Evolutionary conservation across 2,888 invertebrate species (phyloP).

Genomic region (Parnassius apollo): DNA sequence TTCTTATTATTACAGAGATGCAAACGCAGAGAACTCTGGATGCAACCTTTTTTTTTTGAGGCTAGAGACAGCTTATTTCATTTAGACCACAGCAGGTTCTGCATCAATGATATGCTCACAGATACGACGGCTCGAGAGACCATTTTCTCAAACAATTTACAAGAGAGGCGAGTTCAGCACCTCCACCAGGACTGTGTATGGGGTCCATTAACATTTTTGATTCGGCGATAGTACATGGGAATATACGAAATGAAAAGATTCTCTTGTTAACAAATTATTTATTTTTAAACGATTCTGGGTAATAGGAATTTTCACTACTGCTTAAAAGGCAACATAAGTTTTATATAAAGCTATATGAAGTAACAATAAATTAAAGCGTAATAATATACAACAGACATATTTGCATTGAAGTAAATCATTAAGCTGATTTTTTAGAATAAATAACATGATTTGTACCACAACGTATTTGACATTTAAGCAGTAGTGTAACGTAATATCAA

Average conservation of each 20-base stretch:
- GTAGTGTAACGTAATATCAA: slow-evolving; percentile 34
- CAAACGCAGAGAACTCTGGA: too few species aligned
- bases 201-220: too few species aligned
- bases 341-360: slow-evolving; percentile 30
- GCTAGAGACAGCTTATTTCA: too few species aligned
- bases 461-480: slow-evolving; percentile 40
- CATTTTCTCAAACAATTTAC: too few species aligned
- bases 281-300: slow-evolving; percentile 53
- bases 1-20: too few species aligned
- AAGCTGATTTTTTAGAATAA: slow-evolving; percentile 30
- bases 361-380: slow-evolving; percentile 33
- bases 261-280: slow-evolving; percentile 65
- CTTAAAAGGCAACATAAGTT: slow-evolving; percentile 35
- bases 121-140: too few species aligned
- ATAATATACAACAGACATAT: slow-evolving; percentile 37
- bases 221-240: not conserved
- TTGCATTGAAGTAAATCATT: slow-evolving; percentile 38
- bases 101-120: too few species aligned
- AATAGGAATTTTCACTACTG: slow-evolving; percentile 52
- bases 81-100: too few species aligned
- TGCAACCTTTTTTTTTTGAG: too few species aligned
- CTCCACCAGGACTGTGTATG: too few species aligned
- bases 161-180: too few species aligned
- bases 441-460: slow-evolving; percentile 36
- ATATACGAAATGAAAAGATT: not conserved